These are phyloP conservation scores for Mastacembelus armatus DNA, from an alignment of 2,797 vertebrate genomes.

Conservation along the genomic window DNA sequence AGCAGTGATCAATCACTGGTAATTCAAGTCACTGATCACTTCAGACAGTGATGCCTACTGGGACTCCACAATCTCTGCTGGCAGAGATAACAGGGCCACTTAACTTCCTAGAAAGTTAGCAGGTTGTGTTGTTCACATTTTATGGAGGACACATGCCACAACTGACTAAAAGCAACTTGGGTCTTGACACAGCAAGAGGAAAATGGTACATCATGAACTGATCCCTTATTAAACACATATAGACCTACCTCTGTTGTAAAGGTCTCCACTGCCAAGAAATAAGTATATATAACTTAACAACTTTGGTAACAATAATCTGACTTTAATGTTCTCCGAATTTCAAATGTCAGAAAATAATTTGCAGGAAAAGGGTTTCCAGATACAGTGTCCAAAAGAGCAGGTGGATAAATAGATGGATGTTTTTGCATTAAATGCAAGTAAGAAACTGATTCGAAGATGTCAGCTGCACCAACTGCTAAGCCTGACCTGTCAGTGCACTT, in stretches of 20 bases:
- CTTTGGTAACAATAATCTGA: too few species aligned
- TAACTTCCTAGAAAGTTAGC: conserved; percentile 8
- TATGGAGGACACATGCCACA: background rate
- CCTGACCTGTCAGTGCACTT: conserved; percentile 35
- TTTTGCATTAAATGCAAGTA: background rate
- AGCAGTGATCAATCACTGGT: conserved; percentile 55
- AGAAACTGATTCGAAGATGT: conserved; percentile 39
- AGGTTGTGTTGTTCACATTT: conserved; percentile 7
- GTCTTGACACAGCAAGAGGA: background rate
- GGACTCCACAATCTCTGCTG: conserved; percentile 12
- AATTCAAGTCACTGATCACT: conserved; percentile 38
- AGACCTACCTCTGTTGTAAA: background rate
- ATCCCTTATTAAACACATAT: background rate
- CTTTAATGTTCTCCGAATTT: conserved; percentile 4
- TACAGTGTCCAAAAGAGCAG: background rate
- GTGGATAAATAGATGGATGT: conserved; percentile 13
- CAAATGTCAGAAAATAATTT: conserved; percentile 3
- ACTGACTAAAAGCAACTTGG: background rate
- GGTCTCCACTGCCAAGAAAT: background rate
- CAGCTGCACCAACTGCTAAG: conserved; percentile 56
- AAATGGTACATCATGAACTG: background rate
- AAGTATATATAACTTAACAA: background rate
- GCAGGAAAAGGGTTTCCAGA: background rate
- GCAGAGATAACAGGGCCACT: background rate
- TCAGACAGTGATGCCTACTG: conserved; percentile 32